Evolutionary conservation across 2,888 invertebrate species (phyloP).

Genomic region (Nymphalis c-album): DNA sequence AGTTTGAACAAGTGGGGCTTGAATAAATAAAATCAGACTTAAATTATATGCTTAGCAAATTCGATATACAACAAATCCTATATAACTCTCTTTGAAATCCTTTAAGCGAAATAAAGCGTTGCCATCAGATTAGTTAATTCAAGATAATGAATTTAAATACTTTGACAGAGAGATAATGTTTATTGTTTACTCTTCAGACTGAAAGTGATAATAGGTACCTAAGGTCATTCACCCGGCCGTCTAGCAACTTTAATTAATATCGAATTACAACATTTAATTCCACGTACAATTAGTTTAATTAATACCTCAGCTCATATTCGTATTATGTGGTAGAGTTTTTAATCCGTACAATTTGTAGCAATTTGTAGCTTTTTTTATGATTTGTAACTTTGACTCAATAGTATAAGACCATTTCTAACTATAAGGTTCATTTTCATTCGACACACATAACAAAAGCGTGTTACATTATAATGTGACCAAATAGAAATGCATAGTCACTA

Average conservation of each 20-base stretch:
- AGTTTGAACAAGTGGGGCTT: constrained; percentile 11
- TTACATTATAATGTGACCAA: constrained; percentile 9
- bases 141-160: no score
- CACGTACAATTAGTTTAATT: background rate
- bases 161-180: no score
- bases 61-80: no score
- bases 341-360: background rate
- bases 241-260: background rate
- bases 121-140: no score
- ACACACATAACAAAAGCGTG: constrained; percentile 5
- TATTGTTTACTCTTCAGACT: no score
- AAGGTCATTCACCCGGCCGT: background rate
- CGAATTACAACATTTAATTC: background rate
- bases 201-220: background rate
- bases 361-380: background rate
- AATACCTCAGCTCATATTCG: background rate
- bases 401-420: background rate
- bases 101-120: no score
- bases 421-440: background rate
- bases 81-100: no score
- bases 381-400: background rate
- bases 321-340: background rate
- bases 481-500: constrained; percentile 26
- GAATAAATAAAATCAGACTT: constrained; percentile 1
- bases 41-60: constrained; percentile 7